Evolutionary conservation across 2,113 vertebrate species (phyloP).

Genomic region (Notechis scutatus): DNA sequence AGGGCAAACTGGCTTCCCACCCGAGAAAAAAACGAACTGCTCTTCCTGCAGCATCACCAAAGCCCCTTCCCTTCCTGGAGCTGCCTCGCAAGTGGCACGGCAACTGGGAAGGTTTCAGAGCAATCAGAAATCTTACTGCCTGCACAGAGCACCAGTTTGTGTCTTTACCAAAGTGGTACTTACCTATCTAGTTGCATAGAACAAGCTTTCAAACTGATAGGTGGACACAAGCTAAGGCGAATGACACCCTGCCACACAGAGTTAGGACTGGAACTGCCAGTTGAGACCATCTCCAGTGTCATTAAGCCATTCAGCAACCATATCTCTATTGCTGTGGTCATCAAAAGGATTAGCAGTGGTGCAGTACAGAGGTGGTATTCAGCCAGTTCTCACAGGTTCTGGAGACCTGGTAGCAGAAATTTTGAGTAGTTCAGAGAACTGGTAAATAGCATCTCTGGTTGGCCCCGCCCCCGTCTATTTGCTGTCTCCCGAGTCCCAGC

Average conservation of each 20-base stretch:
- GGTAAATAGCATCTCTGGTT: too few relatives aligned
- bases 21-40: neutral
- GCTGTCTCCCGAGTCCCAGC: too few relatives aligned
- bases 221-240: neutral
- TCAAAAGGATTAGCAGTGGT: neutral
- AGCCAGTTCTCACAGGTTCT: too few relatives aligned
- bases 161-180: neutral
- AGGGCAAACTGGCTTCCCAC: neutral
- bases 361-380: neutral
- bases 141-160: neutral
- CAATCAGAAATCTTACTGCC: neutral
- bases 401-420: too few relatives aligned
- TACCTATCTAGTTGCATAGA: neutral
- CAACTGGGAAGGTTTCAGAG: neutral
- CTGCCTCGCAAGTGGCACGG: neutral
- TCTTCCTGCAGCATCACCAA: neutral
- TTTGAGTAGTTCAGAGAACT: too few relatives aligned
- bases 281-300: neutral
- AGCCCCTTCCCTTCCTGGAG: neutral
- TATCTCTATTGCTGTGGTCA: neutral
- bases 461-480: too few relatives aligned
- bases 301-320: neutral
- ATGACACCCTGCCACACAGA: neutral
- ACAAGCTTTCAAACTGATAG: neutral
- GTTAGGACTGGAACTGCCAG: neutral